Conservation (phyloP, 2,797 vertebrate species). For the Takifugu rubripes region DNA sequence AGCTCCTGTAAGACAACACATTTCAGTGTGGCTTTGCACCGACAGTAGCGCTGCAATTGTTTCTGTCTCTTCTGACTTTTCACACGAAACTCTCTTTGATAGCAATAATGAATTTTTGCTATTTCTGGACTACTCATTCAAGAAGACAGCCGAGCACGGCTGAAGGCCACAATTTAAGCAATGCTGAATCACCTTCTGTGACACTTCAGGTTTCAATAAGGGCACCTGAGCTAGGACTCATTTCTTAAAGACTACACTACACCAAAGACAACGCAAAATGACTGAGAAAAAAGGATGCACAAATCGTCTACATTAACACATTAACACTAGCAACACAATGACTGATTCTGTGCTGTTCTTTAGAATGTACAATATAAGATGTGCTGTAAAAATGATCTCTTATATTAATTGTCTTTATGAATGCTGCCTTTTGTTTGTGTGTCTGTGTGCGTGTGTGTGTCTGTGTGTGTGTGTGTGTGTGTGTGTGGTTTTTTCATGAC, state of each 20-base stretch:
- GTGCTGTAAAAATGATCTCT: conserved; percentile 69
- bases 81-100: conserved; percentile 48
- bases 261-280: conserved; percentile 79
- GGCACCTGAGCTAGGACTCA: conserved; percentile 34
- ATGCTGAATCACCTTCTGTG: conserved; percentile 24
- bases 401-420: conserved; percentile 71
- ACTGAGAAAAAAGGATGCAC: conserved; percentile 56
- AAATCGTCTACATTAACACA: conserved; percentile 63
- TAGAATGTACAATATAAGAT: conserved; percentile 72
- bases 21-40: conserved; percentile 74
- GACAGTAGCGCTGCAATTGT: conserved; percentile 68
- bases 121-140: conserved; percentile 23
- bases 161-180: conserved; percentile 19
- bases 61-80: conserved; percentile 34
- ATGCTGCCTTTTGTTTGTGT: conserved; percentile 61
- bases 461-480: conserved; percentile 40
- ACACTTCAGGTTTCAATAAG: conserved; percentile 22
- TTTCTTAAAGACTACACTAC: conserved; percentile 56
- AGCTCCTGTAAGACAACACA: conserved; percentile 46
- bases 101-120: conserved; percentile 30
- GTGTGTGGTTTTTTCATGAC: conserved; percentile 55
- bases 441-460: conserved; percentile 45
- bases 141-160: conserved; percentile 30
- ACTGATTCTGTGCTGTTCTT: conserved; percentile 69
- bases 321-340: conserved; percentile 66